These are phyloP conservation scores for Heliconius hermathena DNA, from an alignment of 1,140 invertebrate species.

Conservation along the genomic window DNA sequence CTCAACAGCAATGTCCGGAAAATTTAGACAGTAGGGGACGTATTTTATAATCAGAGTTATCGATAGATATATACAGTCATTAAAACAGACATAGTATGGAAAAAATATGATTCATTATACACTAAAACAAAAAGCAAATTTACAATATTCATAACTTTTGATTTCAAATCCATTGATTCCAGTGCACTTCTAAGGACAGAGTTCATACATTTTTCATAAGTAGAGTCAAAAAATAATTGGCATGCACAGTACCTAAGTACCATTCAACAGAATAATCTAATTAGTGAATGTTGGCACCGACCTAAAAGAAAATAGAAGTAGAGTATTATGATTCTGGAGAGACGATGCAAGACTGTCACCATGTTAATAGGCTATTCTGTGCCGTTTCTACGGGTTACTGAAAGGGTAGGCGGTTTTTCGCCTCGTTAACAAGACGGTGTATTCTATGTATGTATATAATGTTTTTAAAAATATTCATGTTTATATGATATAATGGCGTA, in stretches of 20 bases:
- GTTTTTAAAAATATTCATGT: not conserved
- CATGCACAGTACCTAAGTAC: not conserved
- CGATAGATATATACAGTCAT: too few relatives aligned
- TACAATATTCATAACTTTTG: not conserved
- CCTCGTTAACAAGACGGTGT: constrained; percentile 57
- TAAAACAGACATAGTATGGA: too few relatives aligned
- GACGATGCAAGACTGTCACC: constrained; percentile 62
- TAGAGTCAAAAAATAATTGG: constrained; percentile 38
- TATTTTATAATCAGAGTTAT: too few relatives aligned
- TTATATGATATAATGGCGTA: not conserved
- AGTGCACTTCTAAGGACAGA: not conserved
- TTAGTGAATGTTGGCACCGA: constrained; percentile 52
- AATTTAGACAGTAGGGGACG: too few relatives aligned
- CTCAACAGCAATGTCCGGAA: too few relatives aligned
- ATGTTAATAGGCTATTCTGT: constrained; percentile 69
- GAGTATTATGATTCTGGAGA: constrained; percentile 62
- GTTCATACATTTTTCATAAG: constrained; percentile 35
- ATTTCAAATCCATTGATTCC: not conserved
- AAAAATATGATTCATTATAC: too few relatives aligned
- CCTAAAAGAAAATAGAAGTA: constrained; percentile 59
- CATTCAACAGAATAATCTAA: constrained; percentile 62
- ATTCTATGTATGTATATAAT: not conserved
- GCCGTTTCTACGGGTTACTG: constrained; percentile 62
- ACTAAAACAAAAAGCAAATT: too few relatives aligned
- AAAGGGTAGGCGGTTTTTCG: constrained; percentile 66